Conservation (phyloP, 2,888 invertebrate species). For the Pocota personata region DNA sequence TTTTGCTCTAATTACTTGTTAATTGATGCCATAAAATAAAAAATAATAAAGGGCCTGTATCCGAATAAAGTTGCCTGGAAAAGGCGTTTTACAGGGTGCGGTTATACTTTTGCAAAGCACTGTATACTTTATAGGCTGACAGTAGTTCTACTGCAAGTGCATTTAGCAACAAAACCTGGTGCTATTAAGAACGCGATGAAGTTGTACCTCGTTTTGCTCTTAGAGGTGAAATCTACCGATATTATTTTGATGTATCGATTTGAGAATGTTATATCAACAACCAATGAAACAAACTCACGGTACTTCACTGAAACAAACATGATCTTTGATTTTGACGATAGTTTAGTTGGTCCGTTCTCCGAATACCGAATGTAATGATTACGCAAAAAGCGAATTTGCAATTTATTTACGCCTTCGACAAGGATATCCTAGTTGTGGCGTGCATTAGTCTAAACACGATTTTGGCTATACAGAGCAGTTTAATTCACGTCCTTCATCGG, state of each 20-base stretch:
- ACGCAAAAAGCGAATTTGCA: constrained; percentile 8
- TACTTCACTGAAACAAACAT: constrained; percentile 28
- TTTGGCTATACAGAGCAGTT: background rate
- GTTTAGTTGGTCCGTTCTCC: background rate
- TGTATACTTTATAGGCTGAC: background rate
- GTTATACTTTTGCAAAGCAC: no score
- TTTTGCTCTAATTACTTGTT: no score
- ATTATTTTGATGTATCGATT: background rate
- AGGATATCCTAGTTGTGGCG: constrained; percentile 16
- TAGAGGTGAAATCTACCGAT: background rate
- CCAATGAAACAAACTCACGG: background rate
- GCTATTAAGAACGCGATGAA: background rate
- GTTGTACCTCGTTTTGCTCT: background rate
- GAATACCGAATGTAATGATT: constrained; percentile 9
- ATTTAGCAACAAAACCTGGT: background rate
- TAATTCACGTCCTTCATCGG: constrained; percentile 23
- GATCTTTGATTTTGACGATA: constrained; percentile 11
- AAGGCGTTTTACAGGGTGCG: no score
- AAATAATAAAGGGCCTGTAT: no score
- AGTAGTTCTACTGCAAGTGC: background rate
- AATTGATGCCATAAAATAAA: no score
- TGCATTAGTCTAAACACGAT: background rate
- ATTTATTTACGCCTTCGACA: constrained; percentile 16
- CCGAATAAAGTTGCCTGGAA: no score
- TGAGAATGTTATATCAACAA: background rate